Evolutionary conservation across 2,888 invertebrate species (phyloP).

Genomic region (Sarcophaga caerulescens): DNA sequence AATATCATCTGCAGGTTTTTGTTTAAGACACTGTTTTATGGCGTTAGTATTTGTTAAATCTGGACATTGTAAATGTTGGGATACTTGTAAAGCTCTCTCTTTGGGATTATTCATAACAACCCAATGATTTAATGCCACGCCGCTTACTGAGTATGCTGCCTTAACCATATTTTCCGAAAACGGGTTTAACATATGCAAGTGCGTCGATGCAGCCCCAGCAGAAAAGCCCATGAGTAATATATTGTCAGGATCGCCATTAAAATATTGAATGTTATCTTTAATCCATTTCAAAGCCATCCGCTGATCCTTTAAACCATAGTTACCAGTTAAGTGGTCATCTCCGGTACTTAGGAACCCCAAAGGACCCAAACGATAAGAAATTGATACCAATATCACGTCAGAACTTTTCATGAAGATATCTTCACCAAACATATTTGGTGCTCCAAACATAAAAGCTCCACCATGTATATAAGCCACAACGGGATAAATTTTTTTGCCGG

Average conservation of each 20-base stretch:
- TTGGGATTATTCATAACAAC: slow-evolving; percentile 72
- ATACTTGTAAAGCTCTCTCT: slow-evolving; percentile 79
- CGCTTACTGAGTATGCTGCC: slow-evolving; percentile 81
- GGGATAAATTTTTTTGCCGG: slow-evolving; percentile 76
- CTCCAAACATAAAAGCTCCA: slow-evolving; percentile 82
- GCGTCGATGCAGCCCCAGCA: slow-evolving; percentile 81
- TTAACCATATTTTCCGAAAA: slow-evolving; percentile 80
- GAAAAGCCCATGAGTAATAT: slow-evolving; percentile 82
- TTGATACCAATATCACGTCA: slow-evolving; percentile 81
- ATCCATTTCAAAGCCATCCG: slow-evolving; percentile 82
- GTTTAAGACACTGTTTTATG: slow-evolving; percentile 73
- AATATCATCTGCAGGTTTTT: slow-evolving; percentile 79
- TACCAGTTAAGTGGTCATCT: slow-evolving; percentile 81
- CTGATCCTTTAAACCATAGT: slow-evolving; percentile 82
- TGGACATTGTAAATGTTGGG: slow-evolving; percentile 77
- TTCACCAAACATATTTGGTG: slow-evolving; percentile 81
- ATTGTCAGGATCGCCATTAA: slow-evolving; percentile 80
- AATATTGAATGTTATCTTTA: slow-evolving; percentile 79
- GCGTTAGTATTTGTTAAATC: slow-evolving; percentile 72
- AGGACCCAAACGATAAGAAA: slow-evolving; percentile 81
- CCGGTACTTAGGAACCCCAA: slow-evolving; percentile 81
- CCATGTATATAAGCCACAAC: slow-evolving; percentile 83
- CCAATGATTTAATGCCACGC: slow-evolving; percentile 81
- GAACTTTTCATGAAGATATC: slow-evolving; percentile 82
- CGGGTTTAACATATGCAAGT: slow-evolving; percentile 82